Evolutionary conservation across 2,888 invertebrate species (phyloP), one percentile per base, ranked within the genome.

Genomic region (Pollenia amentaria): DNA sequence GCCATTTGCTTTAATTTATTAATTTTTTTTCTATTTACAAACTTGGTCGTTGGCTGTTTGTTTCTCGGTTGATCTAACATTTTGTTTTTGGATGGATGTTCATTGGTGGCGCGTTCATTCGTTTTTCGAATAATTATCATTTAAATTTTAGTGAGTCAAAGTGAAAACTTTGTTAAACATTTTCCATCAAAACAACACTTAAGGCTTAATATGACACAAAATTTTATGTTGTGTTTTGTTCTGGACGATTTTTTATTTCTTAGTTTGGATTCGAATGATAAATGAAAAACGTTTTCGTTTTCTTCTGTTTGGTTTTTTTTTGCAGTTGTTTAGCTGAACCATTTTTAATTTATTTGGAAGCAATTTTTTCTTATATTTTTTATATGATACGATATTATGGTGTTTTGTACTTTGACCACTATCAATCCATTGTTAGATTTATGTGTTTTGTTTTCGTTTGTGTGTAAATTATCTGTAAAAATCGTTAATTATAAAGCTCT

Each of bases 121-220:
- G 57, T 69, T 55, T 40, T 92, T 91, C 88, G 89, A 87, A 90
- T 92, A 91, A 92, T 91, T 91, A 90, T 44, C 69, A 79, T 90
- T 91, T 73, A 18, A 44, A 69, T 51, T 72, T 91, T 90, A 90
- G 91, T 90, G 88, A 89, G 89, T 88, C 89, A 88, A 90, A 90
- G 90, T 91, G 91, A 90, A 91, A 90, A 90, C 89, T 89, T 89
- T 81, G 89, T 89, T 90, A 90, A 92, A 89, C 88, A 90, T 89
- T 89, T 89, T 82, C 80, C 83, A 88, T 82, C 73, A 82, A 87
- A 86, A 84, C 88, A 89, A 85, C 87, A 89, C 89, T 88, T 79
- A 83, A 88, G 89, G 90, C 90, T 87, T 89, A 91, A 92, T 92
- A 90, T 91, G 92, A 92, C 92, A 92, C 92, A 89, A 89, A 90